Conservation (phyloP, 2,888 invertebrate species). For the Empis livida region DNA sequence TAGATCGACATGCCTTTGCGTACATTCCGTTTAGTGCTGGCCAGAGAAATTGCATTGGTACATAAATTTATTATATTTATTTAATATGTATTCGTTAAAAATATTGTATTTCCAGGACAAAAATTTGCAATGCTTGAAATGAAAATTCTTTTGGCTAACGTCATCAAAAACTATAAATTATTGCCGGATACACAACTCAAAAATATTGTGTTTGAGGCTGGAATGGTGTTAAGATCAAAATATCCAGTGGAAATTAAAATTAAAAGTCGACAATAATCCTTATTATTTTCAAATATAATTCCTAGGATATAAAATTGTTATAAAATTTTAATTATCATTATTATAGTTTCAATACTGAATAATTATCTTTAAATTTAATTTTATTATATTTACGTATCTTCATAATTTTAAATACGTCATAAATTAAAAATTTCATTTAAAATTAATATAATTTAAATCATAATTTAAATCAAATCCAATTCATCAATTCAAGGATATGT, state of each 20-base stretch:
- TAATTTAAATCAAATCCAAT: no score
- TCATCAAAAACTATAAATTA: conserved; percentile 41
- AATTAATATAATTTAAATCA: no score
- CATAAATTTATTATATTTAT: background rate
- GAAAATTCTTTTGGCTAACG: conserved; percentile 43
- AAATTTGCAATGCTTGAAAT: conserved; percentile 53
- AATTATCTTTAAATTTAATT: no score
- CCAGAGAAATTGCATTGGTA: conserved; percentile 54
- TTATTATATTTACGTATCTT: no score
- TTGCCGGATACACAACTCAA: conserved; percentile 37
- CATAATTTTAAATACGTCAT: no score
- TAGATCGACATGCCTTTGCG: conserved; percentile 45
- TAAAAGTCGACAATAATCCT: background rate
- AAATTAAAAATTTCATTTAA: no score
- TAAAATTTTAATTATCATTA: no score
- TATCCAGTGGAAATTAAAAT: conserved; percentile 28
- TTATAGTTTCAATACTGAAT: no score
- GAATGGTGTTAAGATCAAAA: conserved; percentile 38
- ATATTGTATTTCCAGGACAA: conserved; percentile 45
- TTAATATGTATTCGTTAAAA: no score
- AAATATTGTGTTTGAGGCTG: conserved; percentile 34
- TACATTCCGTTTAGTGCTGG: conserved; percentile 58
- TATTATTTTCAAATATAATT: no score
- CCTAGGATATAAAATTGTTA: no score
- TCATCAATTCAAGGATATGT: no score